Percentiles rank a stretch among this genome's conserved stretches.
Evolutionary conservation across 2,888 invertebrate species (phyloP).

Genomic region (Neoitamus cyanurus): DNA sequence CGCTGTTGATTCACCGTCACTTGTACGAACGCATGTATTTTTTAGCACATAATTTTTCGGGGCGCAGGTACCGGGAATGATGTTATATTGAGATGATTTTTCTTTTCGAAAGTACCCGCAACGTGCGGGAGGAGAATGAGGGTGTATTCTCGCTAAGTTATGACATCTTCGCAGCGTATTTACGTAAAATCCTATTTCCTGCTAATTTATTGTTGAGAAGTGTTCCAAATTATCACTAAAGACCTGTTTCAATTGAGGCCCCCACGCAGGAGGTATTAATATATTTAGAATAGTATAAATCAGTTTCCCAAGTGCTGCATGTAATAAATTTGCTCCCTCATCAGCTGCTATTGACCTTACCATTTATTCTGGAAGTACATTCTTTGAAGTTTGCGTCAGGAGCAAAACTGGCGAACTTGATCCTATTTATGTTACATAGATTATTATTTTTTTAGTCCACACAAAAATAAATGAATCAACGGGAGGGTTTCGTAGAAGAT

Average conservation of each 20-base stretch:
- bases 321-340: background rate
- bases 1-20: background rate
- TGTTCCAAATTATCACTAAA: conserved; percentile 6
- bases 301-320: background rate
- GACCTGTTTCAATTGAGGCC: background rate
- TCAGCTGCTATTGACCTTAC: background rate
- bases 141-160: background rate
- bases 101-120: background rate
- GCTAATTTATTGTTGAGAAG: background rate
- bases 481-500: too few species aligned
- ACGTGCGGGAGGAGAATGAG: background rate
- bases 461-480: background rate
- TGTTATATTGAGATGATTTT: background rate
- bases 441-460: background rate
- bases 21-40: background rate
- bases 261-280: background rate
- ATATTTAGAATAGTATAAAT: background rate
- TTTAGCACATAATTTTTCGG: background rate
- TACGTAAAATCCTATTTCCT: conserved; percentile 45
- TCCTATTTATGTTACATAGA: background rate
- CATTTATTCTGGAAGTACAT: background rate
- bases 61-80: background rate
- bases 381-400: background rate
- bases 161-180: conserved; percentile 14
- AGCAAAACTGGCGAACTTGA: background rate